Conservation (phyloP, 2,888 invertebrate genomes). For the Pollenia amentaria region DNA sequence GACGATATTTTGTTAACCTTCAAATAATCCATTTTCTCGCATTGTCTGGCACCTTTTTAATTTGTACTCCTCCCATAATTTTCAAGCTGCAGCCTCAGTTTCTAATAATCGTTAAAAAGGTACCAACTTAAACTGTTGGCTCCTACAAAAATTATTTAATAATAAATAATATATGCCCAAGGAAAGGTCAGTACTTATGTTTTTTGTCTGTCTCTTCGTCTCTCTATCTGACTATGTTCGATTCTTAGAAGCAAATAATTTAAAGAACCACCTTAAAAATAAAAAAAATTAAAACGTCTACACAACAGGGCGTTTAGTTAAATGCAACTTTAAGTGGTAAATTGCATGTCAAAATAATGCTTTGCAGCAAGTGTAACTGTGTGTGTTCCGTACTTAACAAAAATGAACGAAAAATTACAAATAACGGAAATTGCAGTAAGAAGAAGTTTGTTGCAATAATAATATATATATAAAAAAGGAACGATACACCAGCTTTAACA, state of each 20-base stretch:
- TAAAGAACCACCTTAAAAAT: constrained; percentile 56
- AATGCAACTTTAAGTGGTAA: constrained; percentile 68
- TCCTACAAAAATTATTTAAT: constrained; percentile 22
- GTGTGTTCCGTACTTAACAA: constrained; percentile 11
- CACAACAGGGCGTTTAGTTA: constrained; percentile 58
- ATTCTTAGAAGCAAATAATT: constrained; percentile 38
- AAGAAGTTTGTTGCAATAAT: constrained; percentile 27
- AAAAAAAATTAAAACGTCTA: neutral
- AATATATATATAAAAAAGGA: neutral
- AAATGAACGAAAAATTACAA: constrained; percentile 30
- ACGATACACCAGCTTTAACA: constrained; percentile 41
- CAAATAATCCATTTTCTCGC: neutral
- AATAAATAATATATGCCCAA: constrained; percentile 50
- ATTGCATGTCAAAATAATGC: constrained; percentile 69
- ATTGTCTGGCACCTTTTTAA: constrained; percentile 2
- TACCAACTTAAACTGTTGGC: constrained; percentile 16
- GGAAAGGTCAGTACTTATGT: constrained; percentile 65
- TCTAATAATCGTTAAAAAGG: neutral
- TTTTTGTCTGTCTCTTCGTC: neutral
- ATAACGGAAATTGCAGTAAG: constrained; percentile 71
- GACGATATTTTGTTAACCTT: neutral
- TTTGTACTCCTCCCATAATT: neutral
- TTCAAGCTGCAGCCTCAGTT: constrained; percentile 6
- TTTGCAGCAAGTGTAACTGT: constrained; percentile 20
- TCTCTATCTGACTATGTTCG: neutral